A percentile compares a stretch with the other conserved stretches of the same genome.
These are phyloP conservation scores for Smittia aterrima DNA, from an alignment of 2,888 invertebrate species.

Conservation along the genomic window DNA sequence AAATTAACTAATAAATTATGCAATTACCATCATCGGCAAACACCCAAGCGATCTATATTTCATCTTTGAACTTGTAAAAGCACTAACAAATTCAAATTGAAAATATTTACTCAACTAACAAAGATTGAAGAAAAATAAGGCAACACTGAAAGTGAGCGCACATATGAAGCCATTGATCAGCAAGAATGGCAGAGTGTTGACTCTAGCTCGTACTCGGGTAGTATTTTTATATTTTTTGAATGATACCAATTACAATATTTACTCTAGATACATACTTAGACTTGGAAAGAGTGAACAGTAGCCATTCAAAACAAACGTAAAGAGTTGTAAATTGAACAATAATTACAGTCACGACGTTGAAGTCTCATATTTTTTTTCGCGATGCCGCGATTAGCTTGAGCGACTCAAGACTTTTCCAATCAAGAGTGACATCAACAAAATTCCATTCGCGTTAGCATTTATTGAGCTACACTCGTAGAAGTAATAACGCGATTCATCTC, in stretches of 20 bases:
- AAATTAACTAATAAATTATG: not conserved
- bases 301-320: slow-evolving; percentile 29
- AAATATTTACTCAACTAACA: not conserved
- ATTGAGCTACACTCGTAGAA: not conserved
- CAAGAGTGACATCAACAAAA: not conserved
- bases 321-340: slow-evolving; percentile 9
- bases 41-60: not conserved
- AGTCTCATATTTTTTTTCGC: not conserved
- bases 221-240: slow-evolving; percentile 16
- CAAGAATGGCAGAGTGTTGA: slow-evolving; percentile 22
- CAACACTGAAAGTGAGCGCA: not conserved
- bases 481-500: slow-evolving; percentile 16
- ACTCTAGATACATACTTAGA: slow-evolving; percentile 26
- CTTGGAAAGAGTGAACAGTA: not conserved
- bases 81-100: not conserved
- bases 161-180: slow-evolving; percentile 13
- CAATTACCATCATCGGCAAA: not conserved
- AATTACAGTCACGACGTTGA: not conserved
- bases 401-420: not conserved
- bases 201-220: not conserved
- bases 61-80: not conserved
- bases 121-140: not conserved
- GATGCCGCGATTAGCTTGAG: not conserved
- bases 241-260: slow-evolving; percentile 32
- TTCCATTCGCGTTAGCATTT: not conserved